A percentile compares a stretch with the other conserved stretches of the same genome.
Evolutionary conservation across 2,888 invertebrate species (phyloP).

Genomic region (Pristionchus maxplancki): DNA sequence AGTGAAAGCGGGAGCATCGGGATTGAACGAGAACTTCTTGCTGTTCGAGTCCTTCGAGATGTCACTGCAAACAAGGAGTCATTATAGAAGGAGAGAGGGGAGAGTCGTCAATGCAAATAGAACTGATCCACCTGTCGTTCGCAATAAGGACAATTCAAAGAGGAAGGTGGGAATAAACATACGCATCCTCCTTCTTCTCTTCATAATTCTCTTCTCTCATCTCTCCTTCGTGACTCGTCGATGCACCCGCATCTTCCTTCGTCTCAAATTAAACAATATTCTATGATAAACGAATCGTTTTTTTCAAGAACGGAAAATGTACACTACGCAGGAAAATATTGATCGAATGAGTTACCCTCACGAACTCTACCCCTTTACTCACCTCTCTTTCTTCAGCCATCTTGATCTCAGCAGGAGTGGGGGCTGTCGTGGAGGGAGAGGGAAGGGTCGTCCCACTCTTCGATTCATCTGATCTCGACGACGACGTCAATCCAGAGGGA

Average conservation of each 20-base stretch:
- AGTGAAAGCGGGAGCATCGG: conserved; percentile 50
- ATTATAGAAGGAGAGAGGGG: no score
- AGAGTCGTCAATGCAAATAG: no score
- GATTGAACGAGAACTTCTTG: conserved; percentile 52
- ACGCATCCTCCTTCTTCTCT: conserved; percentile 35
- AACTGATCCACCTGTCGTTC: no score
- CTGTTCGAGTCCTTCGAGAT: neutral
- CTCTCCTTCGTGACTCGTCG: conserved; percentile 2
- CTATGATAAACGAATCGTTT: neutral
- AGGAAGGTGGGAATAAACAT: neutral
- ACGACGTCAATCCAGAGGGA: conserved; percentile 23
- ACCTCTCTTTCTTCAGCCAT: neutral
- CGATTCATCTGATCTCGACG: neutral
- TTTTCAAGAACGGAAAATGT: no score
- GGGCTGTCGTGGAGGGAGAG: neutral
- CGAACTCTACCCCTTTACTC: neutral
- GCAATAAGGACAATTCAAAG: neutral
- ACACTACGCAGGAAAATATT: neutral
- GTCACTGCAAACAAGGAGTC: conserved; percentile 31
- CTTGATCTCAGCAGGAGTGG: conserved; percentile 30
- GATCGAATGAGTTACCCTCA: no score
- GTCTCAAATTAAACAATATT: neutral
- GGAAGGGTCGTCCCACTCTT: neutral
- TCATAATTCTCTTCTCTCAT: neutral
- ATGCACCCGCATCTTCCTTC: neutral